Evolutionary conservation across 53 echinoderm and acorn worm species (phyloP), one percentile per base, ranked within the genome.

Genomic region (Astropecten irregularis): DNA sequence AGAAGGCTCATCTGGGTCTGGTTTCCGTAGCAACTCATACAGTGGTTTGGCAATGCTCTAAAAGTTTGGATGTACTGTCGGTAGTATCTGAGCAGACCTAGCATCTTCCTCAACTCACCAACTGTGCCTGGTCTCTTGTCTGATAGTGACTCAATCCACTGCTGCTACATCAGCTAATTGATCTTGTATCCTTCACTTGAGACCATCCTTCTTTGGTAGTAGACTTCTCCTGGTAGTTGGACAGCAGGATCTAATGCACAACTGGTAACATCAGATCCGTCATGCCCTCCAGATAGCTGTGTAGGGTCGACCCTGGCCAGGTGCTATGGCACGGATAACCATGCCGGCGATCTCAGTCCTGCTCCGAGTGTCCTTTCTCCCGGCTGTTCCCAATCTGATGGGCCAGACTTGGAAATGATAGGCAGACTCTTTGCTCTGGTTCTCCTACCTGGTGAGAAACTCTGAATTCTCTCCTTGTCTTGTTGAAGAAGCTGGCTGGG

Each of bases 261-360:
- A 61, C 56, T 0, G 87, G 74, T 51, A 93, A 67, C 40, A 36
- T 76, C 7, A 87, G 25, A 0, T 59, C 57, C 5, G 36, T 9
- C n/a, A 83, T 67, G 40, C 88, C 77, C 66, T 88, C 88, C 15
- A 92, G 61, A 53, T 88, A 89, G 67, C 82, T 76, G 14, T 86
- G 38, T 14, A 89, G 76, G 8, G 71, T 16, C 13, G 76, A 37
- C 2, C 82, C 85, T 29, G 68, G 84, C 1, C 40, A 46, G 15
- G n/a, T n/a, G n/a, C n/a, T n/a, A 88, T 54, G 9, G 92, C 92
- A 40, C 48, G 58, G 8, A 85, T 66, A 18, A 92, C 86, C 29
- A 71, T 85, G 36, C 82, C 81, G 1, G 67, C 48, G 8, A 92
- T 66, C 3, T 84, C 91, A 10, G 33, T 46, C n/a, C n/a, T n/a